A percentile compares a stretch with the other conserved stretches of the same genome.
These are phyloP conservation scores for Coremacera marginata DNA, from an alignment of 2,888 invertebrate genomes.

Conservation along the genomic window DNA sequence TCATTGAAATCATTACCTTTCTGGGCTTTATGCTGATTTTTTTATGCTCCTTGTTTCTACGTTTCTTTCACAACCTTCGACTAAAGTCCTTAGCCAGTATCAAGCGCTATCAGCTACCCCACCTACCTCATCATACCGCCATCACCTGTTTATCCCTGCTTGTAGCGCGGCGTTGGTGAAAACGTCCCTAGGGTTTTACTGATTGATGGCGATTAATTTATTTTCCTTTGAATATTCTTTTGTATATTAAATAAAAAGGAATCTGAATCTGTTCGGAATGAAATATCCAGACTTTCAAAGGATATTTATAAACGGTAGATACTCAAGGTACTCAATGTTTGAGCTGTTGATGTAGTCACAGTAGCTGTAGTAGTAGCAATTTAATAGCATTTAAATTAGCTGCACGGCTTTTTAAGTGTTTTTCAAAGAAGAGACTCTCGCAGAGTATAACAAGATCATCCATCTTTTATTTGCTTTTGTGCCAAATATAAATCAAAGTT, in stretches of 20 bases:
- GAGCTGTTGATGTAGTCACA: no score
- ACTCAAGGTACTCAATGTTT: neutral
- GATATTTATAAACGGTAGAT: neutral
- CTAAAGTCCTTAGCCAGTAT: neutral
- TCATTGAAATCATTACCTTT: conserved; percentile 38
- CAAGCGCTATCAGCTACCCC: neutral
- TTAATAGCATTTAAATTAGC: conserved; percentile 16
- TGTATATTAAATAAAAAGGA: conserved; percentile 28
- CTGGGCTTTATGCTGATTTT: conserved; percentile 13
- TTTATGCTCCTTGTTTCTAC: neutral
- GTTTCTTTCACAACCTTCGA: neutral
- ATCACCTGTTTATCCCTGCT: neutral
- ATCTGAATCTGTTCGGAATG: conserved; percentile 29
- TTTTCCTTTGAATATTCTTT: conserved; percentile 38
- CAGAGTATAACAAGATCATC: no score
- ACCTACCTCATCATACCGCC: neutral
- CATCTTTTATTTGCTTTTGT: no score
- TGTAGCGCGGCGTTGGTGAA: neutral
- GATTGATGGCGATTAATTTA: conserved; percentile 48
- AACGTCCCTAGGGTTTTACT: conserved; percentile 35
- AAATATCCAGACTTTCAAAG: conserved; percentile 20
- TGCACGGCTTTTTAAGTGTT: neutral
- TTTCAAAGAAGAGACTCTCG: no score
- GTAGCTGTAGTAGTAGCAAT: neutral
- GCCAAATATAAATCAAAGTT: no score